phyloP scores from a whole-genome alignment of 1,140 invertebrate species.

The Ceratitis capitata region DNA sequence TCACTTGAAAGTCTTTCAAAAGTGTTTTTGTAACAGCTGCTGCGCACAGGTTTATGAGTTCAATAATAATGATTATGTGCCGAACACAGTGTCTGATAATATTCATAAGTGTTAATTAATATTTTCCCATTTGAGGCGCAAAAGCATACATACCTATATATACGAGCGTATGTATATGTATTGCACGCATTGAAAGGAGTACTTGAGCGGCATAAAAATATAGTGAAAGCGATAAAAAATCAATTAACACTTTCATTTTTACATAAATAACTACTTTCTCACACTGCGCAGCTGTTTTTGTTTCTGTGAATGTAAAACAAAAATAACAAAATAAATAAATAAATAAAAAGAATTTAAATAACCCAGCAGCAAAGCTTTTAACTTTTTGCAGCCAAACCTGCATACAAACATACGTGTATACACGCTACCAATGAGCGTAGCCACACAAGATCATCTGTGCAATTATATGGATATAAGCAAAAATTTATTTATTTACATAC shows the following conservation, averaged over 20 bases:
- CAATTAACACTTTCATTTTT: slow-evolving; percentile 19
- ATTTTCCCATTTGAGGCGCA: slow-evolving; percentile 6
- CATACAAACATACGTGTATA: neutral
- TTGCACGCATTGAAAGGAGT: slow-evolving; percentile 5
- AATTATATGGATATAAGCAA: neutral
- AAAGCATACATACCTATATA: no score
- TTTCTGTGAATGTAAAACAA: neutral
- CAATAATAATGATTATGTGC: neutral
- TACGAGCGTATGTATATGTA: no score
- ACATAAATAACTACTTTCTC: no score
- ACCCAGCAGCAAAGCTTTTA: neutral
- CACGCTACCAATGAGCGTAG: no score
- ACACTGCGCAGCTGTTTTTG: neutral
- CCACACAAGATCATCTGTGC: neutral
- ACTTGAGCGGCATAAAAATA: neutral
- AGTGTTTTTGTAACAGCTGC: neutral
- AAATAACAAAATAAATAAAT: neutral
- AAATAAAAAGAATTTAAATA: no score
- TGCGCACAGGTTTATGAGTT: neutral
- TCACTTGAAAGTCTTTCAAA: neutral
- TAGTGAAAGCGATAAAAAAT: slow-evolving; percentile 34
- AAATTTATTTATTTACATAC: neutral
- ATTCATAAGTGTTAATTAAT: slow-evolving; percentile 26
- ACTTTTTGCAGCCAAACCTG: neutral
- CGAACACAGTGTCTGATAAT: neutral